Evolutionary conservation across 1,140 invertebrate species (phyloP).

Genomic region (Hermatobates lingyangjiaoensis): DNA sequence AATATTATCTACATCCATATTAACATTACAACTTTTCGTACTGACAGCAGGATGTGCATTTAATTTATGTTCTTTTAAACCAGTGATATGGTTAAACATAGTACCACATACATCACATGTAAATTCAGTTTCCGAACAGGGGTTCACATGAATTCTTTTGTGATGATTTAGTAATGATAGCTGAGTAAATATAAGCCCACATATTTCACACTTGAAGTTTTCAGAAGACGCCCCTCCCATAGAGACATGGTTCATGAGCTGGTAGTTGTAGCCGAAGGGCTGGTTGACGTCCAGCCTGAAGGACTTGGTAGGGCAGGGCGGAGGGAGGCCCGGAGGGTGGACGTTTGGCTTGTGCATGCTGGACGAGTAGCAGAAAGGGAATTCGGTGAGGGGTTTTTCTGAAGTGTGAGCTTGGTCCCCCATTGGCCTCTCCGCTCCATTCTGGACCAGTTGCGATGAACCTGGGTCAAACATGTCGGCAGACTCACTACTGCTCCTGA

Average conservation of each 20-base stretch:
- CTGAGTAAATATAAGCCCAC: constrained; percentile 61
- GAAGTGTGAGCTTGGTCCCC: too few relatives aligned
- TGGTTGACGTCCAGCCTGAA: constrained; percentile 31
- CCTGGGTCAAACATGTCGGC: too few relatives aligned
- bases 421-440: too few relatives aligned
- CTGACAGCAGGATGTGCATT: constrained; percentile 8
- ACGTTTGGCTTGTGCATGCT: constrained; percentile 31
- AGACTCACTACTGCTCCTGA: too few relatives aligned
- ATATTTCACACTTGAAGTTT: constrained; percentile 69
- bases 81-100: constrained; percentile 17
- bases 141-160: constrained; percentile 43
- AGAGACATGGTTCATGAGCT: constrained; percentile 33
- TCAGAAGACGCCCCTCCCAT: constrained; percentile 45
- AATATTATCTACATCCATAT: constrained; percentile 26
- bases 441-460: too few relatives aligned
- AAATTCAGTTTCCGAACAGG: constrained; percentile 3
- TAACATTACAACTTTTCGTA: constrained; percentile 23
- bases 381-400: not conserved
- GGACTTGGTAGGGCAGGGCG: constrained; percentile 20
- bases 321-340: constrained; percentile 22
- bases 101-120: constrained; percentile 20
- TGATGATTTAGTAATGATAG: constrained; percentile 57
- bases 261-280: constrained; percentile 32
- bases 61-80: constrained; percentile 21
- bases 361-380: constrained; percentile 23